Base-by-base conservation (phyloP, 2,113 vertebrate genomes). In the Acrocephalus arundinaceus region DNA sequence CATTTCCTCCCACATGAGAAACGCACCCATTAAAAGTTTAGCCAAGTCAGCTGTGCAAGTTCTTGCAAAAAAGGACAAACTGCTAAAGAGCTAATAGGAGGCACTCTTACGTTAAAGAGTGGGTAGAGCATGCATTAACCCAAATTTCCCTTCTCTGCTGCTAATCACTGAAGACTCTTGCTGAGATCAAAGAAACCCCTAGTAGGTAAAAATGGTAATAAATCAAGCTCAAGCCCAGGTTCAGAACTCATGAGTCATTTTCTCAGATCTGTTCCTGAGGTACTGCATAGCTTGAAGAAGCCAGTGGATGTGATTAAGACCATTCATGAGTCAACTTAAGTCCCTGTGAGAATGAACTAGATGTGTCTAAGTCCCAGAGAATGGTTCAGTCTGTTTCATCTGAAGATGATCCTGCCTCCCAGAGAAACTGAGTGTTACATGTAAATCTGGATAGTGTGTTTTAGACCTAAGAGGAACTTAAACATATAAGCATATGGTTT, bases 1-100 rank as follows among this genome's bases (percentile, higher is more conserved):
- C 57, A 33, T 96, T 93, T 94, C 92, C 94, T 95, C 92, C 93
- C 92, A 95, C 94, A 81, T 87, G 43, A 63, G 45, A 89, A 94
- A 45, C 49, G 0, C 75, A 75, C 52, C 88, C 72, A 96, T 97
- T 96, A 96, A 94, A 95, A 90, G 83, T 94, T 96, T 95, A 94
- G 85, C 68, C 85, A 93, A 96, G 88, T 95, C 93, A 96, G 75
- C 83, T 92, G 72, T 86, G 59, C 72, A 88, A 88, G 83, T 94
- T 90, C 88, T 90, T 94, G 72, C 92, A 94, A 81, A 96, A 86
- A 96, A 92, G 48, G 75, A 81, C 61, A 83, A 93, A 81, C 79
- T 90, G 68, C 48, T 91, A 71, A 81, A 78, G 78, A 4, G 1
- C 37, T 96, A 92, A 94, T 87, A 68, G 83, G 70, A 90, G 61